phyloP scores from a whole-genome alignment of 1,140 invertebrate genomes.

The Conopomorpha cramerella region DNA sequence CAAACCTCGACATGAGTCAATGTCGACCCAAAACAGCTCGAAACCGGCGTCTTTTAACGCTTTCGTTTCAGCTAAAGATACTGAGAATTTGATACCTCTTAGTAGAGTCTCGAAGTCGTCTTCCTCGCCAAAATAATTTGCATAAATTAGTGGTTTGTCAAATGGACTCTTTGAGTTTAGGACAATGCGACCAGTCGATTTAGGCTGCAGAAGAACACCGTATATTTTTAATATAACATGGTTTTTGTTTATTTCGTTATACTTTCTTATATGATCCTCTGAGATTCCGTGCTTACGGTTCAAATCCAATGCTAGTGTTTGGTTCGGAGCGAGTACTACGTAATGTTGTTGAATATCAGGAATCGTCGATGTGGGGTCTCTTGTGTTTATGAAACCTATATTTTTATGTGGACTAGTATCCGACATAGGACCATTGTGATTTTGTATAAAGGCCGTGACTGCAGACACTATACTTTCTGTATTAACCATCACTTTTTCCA shows the following conservation, averaged over 20 bases:
- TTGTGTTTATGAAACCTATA: not conserved
- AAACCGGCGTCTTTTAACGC: slow-evolving; percentile 57
- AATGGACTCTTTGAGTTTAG: slow-evolving; percentile 77
- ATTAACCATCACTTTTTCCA: not conserved
- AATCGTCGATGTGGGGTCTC: not conserved
- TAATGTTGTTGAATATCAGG: not conserved
- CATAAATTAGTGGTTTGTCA: slow-evolving; percentile 84
- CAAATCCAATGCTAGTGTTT: not conserved
- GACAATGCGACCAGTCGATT: slow-evolving; percentile 72
- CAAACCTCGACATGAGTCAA: slow-evolving; percentile 30
- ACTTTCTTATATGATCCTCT: slow-evolving; percentile 66
- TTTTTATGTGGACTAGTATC: not conserved
- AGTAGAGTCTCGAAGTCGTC: slow-evolving; percentile 73
- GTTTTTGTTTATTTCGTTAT: slow-evolving; percentile 70
- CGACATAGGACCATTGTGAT: not conserved
- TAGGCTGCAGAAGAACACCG: slow-evolving; percentile 77
- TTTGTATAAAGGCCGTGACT: not conserved
- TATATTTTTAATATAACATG: slow-evolving; percentile 77
- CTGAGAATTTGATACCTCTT: slow-evolving; percentile 71
- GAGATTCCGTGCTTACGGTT: slow-evolving; percentile 70
- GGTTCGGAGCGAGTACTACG: not conserved
- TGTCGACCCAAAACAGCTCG: slow-evolving; percentile 24
- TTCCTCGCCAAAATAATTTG: slow-evolving; percentile 80
- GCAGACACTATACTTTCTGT: not conserved
- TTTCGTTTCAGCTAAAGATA: slow-evolving; percentile 50